Percentiles rank a stretch among this genome's conserved stretches.
These are phyloP conservation scores for Sebastes iracundus DNA, from an alignment of 2,797 vertebrate species.

Conservation along the genomic window DNA sequence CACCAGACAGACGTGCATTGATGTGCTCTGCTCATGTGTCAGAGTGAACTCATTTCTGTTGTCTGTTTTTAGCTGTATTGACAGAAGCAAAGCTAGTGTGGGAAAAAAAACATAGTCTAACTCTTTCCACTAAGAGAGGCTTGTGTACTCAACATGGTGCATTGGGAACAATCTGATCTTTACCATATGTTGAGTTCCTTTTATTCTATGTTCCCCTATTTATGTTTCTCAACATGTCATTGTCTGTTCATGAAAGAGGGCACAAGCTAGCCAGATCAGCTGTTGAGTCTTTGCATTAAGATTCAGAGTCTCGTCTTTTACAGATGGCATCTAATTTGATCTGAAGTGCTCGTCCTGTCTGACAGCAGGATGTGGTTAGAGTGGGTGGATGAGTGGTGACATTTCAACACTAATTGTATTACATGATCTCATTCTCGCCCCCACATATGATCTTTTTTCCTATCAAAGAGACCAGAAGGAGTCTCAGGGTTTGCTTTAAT, in stretches of 20 bases:
- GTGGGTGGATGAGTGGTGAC: slow-evolving; percentile 18
- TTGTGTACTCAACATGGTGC: not conserved
- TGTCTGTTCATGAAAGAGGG: not conserved
- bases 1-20: not conserved
- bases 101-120: not conserved
- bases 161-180: not conserved
- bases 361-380: slow-evolving; percentile 59
- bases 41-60: not conserved
- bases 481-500: not conserved
- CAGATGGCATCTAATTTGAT: not conserved
- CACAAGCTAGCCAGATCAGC: not conserved
- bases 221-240: not conserved
- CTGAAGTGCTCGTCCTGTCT: not conserved
- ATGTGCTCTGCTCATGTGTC: not conserved
- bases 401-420: slow-evolving; percentile 17
- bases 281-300: not conserved
- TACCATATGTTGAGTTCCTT: not conserved
- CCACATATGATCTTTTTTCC: not conserved
- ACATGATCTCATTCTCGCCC: not conserved
- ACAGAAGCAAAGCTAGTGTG: not conserved
- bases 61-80: no score
- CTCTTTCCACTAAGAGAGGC: not conserved
- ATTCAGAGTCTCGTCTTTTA: not conserved
- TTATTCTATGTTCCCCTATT: not conserved
- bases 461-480: not conserved